Conservation (phyloP, 2,888 invertebrate species). For the Tetragonula carbonaria region DNA sequence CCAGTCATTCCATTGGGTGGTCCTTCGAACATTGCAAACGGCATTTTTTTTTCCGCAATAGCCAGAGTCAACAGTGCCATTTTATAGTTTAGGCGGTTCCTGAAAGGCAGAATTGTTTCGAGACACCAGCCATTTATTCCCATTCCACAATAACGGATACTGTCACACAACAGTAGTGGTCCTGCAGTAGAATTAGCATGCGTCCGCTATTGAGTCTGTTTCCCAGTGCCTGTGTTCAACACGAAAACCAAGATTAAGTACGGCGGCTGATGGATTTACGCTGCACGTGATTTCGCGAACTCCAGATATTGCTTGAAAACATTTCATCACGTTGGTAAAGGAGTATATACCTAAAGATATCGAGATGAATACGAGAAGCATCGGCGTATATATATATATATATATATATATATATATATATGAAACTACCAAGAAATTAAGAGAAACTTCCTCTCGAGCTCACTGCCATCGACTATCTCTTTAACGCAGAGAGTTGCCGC, state of each 20-base stretch:
- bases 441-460: background rate
- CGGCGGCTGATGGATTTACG: constrained; percentile 14
- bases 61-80: background rate
- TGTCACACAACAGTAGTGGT: background rate
- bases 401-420: too few relatives aligned
- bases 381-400: too few relatives aligned
- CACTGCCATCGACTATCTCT: background rate
- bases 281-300: background rate
- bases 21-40: too few relatives aligned
- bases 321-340: background rate
- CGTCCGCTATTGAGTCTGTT: constrained; percentile 3
- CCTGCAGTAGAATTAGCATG: constrained; percentile 24
- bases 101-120: background rate
- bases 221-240: constrained; percentile 2
- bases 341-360: too few relatives aligned
- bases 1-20: too few relatives aligned
- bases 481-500: background rate
- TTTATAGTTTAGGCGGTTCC: background rate
- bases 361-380: too few relatives aligned
- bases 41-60: too few relatives aligned
- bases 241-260: constrained; percentile 17
- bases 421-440: too few relatives aligned
- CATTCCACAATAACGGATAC: background rate
- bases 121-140: background rate
- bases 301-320: background rate